Evolutionary conservation across 2,888 invertebrate genomes (phyloP).

Genomic region (Tipula unca): DNA sequence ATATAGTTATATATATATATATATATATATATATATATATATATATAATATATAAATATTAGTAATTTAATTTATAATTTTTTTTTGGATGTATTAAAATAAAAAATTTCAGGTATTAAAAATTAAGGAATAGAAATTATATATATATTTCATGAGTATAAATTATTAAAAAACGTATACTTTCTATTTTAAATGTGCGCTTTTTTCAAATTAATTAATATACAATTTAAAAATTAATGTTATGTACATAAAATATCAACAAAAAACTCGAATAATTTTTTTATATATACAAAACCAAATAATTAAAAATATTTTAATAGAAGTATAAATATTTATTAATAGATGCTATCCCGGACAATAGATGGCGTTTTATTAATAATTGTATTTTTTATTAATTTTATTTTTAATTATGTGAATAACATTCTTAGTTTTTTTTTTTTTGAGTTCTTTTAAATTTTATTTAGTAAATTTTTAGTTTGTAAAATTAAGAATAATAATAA

Average conservation of each 20-base stretch:
- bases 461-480: not conserved
- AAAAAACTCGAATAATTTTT: not conserved
- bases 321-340: not conserved
- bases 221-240: not conserved
- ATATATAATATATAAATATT: not conserved
- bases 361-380: not conserved
- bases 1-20: no score
- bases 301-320: constrained; percentile 14
- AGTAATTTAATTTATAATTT: not conserved
- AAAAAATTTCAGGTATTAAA: not conserved
- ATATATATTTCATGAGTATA: not conserved
- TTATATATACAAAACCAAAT: not conserved
- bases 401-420: not conserved
- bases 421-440: not conserved
- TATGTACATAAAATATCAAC: not conserved
- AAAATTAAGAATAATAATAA: not conserved
- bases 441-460: not conserved
- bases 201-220: not conserved
- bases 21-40: not conserved
- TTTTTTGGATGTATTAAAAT: not conserved
- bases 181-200: constrained; percentile 9
- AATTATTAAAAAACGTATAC: not conserved
- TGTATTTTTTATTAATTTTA: not conserved
- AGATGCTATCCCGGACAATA: not conserved
- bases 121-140: not conserved